Percentiles rank a stretch among this genome's conserved stretches.
Evolutionary conservation across 2,888 invertebrate genomes (phyloP).

Genomic region (Drosophila suboccidentalis): DNA sequence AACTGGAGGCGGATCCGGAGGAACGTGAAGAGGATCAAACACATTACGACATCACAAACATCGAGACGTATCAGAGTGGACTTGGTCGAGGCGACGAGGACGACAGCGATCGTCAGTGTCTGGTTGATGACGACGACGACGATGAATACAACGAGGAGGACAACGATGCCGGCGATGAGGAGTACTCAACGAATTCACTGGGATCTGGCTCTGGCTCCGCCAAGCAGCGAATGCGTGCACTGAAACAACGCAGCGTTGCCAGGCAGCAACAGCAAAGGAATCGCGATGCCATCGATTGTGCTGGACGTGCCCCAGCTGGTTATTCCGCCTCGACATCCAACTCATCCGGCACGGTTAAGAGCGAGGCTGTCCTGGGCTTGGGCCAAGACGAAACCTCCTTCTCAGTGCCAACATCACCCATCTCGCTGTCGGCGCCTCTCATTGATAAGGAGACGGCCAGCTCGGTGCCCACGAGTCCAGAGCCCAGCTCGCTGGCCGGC

Average conservation of each 20-base stretch:
- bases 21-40: constrained; percentile 84
- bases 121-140: constrained; percentile 75
- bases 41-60: constrained; percentile 83
- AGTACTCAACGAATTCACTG: constrained; percentile 81
- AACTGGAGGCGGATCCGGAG: constrained; percentile 67
- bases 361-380: constrained; percentile 69
- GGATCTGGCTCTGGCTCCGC: constrained; percentile 76
- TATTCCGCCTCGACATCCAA: constrained; percentile 75
- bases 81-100: constrained; percentile 71
- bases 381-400: constrained; percentile 84
- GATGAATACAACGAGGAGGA: constrained; percentile 76
- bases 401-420: constrained; percentile 86
- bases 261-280: constrained; percentile 71
- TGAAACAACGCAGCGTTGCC: constrained; percentile 76
- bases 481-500: constrained; percentile 83
- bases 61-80: constrained; percentile 83
- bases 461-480: constrained; percentile 91
- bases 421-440: constrained; percentile 86
- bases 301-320: constrained; percentile 44
- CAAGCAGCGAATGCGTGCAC: constrained; percentile 79
- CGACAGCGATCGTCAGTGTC: constrained; percentile 80
- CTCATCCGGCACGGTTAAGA: constrained; percentile 85
- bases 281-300: constrained; percentile 77
- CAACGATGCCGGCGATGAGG: constrained; percentile 79
- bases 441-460: constrained; percentile 86